A percentile compares a stretch with the other conserved stretches of the same genome.
Conservation (phyloP, 92 coral and sea anemone species). For the Montipora capitata region DNA sequence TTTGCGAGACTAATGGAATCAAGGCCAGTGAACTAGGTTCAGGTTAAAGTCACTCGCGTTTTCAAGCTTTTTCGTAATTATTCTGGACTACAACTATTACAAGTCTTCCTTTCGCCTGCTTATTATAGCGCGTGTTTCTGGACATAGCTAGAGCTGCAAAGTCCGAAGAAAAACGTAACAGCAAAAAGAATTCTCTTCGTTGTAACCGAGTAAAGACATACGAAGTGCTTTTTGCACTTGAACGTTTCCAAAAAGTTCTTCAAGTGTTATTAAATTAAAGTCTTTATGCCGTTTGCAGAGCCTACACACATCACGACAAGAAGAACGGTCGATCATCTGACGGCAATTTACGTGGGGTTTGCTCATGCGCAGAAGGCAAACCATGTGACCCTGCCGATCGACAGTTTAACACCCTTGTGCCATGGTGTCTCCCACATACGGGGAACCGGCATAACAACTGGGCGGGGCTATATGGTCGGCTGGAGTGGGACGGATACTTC, state of each 20-base stretch:
- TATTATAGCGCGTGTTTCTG: too few relatives aligned
- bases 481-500: constrained; percentile 99
- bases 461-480: constrained; percentile 99
- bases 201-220: too few relatives aligned
- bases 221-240: too few relatives aligned
- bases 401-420: constrained; percentile 93
- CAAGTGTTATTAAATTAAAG: background rate
- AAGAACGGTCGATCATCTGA: constrained; percentile 90
- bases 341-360: constrained; percentile 90
- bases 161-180: too few relatives aligned
- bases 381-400: constrained; percentile 98
- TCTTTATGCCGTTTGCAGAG: constrained; percentile 50
- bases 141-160: too few relatives aligned
- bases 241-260: background rate
- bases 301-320: constrained; percentile 93
- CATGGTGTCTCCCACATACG: constrained; percentile 99
- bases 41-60: too few relatives aligned
- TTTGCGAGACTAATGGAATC: too few relatives aligned
- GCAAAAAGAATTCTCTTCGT: too few relatives aligned
- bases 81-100: too few relatives aligned
- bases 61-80: too few relatives aligned
- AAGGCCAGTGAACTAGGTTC: too few relatives aligned
- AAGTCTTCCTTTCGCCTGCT: too few relatives aligned
- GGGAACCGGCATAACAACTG: constrained; percentile 98
- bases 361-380: constrained; percentile 97